Evolutionary conservation across 2,113 vertebrate genomes (phyloP), one percentile per base, ranked within the genome.

Genomic region (Phasianus colchicus): DNA sequence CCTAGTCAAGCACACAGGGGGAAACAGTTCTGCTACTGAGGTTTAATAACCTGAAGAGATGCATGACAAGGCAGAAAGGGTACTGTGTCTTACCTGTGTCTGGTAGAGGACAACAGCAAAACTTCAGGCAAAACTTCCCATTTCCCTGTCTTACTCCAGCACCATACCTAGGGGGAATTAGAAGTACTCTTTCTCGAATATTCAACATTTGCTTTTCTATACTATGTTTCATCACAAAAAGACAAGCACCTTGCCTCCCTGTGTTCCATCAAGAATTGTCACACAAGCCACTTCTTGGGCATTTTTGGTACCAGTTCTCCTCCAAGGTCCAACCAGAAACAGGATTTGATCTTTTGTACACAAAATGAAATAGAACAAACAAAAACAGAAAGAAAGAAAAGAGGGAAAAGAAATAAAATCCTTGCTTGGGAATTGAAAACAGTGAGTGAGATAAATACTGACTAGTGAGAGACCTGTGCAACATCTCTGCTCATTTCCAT

Each of bases 61-160:
- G 34, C 36, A 27, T 18, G 70, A 45, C 13, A 54, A 66, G 25
- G 45, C 61, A 91, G 70, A 54, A 58, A 58, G 30, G 32, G 6
- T 32, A 3, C 1, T 9, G 19, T n/a, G 57, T 27, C 36, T 63
- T 43, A 70, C 13, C 11, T 2, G 13, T 58, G 30, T 0, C 29
- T 15, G 54, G 60, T 40, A 89, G 21, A 54, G 25, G 30, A 20
- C 55, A 86, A 66, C 8, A 29, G 50, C 60, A 78, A 21, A 84
- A 42, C 42, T 70, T 66, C 15, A 66, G 65, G 55, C 50, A 75
- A 19, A 89, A n/a, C 10, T 21, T 74, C 54, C 30, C 38, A 10
- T 42, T 64, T 52, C 64, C 24, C 20, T 48, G 17, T 34, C 24
- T 40, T 34, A 76, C 4, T 9, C 14, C n/a, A 80, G 16, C 2